These are phyloP conservation scores for Hyperoodon ampullatus DNA, from an alignment of 2,113 vertebrate species.

Conservation along the genomic window DNA sequence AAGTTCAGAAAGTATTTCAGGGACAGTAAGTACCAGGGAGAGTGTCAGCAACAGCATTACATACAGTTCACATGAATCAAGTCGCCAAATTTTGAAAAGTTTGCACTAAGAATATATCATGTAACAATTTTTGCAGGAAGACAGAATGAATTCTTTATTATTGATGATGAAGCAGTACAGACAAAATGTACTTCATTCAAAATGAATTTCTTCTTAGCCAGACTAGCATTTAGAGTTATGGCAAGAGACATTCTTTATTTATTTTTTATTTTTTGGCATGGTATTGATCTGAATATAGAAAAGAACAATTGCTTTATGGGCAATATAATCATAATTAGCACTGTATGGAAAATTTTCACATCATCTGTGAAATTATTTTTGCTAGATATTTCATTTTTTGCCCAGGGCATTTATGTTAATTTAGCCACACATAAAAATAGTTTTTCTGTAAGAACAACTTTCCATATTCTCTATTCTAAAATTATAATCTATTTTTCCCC, in stretches of 20 bases:
- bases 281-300: not conserved
- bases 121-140: not conserved
- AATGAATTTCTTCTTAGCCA: not conserved
- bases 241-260: not conserved
- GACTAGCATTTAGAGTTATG: not conserved
- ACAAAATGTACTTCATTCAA: not conserved
- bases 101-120: not conserved
- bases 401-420: constrained; percentile 50
- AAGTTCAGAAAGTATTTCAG: constrained; percentile 48
- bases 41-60: not conserved
- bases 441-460: constrained; percentile 51
- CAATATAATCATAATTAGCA: constrained; percentile 22
- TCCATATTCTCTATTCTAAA: constrained; percentile 45
- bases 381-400: constrained; percentile 27
- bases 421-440: constrained; percentile 55
- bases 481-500: not conserved
- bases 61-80: not conserved
- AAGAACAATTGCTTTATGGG: not conserved
- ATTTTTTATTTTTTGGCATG: not conserved
- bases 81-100: constrained; percentile 13
- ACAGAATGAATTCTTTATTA: constrained; percentile 18
- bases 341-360: constrained; percentile 22
- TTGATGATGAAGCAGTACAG: not conserved
- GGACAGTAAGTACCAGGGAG: not conserved
- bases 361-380: constrained; percentile 60